Conservation (phyloP, 2,113 vertebrate genomes). For the Phylloscopus trochilus region DNA sequence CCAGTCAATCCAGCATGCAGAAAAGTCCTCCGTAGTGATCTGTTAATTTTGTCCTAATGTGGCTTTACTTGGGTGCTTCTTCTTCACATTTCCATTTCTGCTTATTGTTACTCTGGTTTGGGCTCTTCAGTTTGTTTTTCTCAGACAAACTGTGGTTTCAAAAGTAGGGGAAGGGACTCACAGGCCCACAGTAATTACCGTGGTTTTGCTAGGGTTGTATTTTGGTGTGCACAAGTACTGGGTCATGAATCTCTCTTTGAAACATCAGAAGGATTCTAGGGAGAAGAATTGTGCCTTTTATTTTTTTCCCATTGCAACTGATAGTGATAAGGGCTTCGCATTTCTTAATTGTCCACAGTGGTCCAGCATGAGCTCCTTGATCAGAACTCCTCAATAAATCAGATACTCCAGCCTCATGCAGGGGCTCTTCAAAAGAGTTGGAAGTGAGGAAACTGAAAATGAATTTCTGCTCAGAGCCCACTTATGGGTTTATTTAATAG, state of each 20-base stretch:
- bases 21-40: neutral
- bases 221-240: neutral
- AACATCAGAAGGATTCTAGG: neutral
- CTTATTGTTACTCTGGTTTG: neutral
- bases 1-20: rapidly evolving
- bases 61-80: neutral
- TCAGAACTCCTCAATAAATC: neutral
- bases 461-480: neutral
- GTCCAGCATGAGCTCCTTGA: neutral
- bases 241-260: neutral
- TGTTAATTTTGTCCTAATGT: neutral
- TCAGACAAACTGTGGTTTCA: neutral
- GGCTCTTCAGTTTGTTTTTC: neutral
- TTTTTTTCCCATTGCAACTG: neutral
- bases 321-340: neutral
- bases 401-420: neutral
- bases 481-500: neutral
- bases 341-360: neutral
- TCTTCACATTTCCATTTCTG: neutral
- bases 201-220: neutral
- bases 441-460: neutral
- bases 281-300: neutral
- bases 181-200: neutral
- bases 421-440: neutral
- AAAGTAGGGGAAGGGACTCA: neutral